These are phyloP conservation scores for Anniella stebbinsi DNA, from an alignment of 2,797 vertebrate species.

Conservation along the genomic window DNA sequence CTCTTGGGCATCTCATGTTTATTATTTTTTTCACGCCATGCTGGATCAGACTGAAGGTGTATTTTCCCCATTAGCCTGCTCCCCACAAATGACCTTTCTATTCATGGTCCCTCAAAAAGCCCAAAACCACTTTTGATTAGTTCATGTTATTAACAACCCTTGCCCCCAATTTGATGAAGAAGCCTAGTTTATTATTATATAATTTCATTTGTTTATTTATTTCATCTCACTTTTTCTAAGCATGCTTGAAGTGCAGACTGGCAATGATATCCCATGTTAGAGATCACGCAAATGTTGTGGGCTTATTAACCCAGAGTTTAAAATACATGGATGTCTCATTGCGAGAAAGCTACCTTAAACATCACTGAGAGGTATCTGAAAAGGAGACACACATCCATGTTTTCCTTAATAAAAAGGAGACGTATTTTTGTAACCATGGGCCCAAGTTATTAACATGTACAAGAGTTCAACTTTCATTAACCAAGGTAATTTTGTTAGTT, in stretches of 20 bases:
- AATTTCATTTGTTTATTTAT: not conserved
- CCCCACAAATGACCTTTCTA: not conserved
- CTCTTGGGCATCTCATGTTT: not conserved
- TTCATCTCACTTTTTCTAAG: not conserved
- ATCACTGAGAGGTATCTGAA: not conserved
- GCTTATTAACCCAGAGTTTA: not conserved
- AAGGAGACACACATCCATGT: not conserved
- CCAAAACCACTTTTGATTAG: not conserved
- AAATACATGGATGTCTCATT: not conserved
- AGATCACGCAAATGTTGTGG: not conserved
- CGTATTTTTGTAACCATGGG: not conserved
- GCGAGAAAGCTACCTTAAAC: not conserved
- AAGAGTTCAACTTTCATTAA: not conserved
- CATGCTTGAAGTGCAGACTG: not conserved
- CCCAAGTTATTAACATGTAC: not conserved
- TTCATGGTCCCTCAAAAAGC: not conserved
- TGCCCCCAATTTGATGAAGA: not conserved
- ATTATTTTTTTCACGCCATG: not conserved
- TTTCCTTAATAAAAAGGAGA: not conserved
- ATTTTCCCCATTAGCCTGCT: not conserved
- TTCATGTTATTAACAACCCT: too few relatives aligned
- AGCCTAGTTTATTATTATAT: not conserved
- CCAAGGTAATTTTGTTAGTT: not conserved
- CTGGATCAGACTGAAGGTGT: not conserved
- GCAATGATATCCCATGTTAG: not conserved